A percentile compares a stretch with the other conserved stretches of the same genome.
Conservation (phyloP, 2,113 vertebrate species). For the Smithornis capensis region DNA sequence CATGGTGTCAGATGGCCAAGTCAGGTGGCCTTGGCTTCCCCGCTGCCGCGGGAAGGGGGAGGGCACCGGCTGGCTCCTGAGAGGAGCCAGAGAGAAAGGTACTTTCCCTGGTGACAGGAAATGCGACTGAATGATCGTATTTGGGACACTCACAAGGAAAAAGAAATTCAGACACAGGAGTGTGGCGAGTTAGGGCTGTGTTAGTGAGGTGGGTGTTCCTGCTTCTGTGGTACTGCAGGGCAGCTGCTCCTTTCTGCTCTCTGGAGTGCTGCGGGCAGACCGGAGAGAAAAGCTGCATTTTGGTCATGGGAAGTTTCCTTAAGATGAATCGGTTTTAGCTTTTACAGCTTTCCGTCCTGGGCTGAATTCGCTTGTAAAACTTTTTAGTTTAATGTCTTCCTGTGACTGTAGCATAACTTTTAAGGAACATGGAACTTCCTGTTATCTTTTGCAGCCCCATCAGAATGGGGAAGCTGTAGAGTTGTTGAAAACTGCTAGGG, state of each 20-base stretch:
- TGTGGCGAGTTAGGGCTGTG: neutral
- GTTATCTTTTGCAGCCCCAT: neutral
- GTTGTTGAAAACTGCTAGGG: neutral
- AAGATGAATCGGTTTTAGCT: neutral
- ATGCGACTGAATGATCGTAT: accelerated
- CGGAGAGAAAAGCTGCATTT: too few relatives aligned
- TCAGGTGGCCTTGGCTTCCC: too few relatives aligned
- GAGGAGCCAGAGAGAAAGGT: neutral
- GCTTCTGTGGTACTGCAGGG: too few relatives aligned
- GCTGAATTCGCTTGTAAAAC: neutral
- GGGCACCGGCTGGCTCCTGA: neutral
- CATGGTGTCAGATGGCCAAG: neutral
- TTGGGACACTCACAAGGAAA: accelerated
- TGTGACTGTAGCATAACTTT: neutral
- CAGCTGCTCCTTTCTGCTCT: neutral
- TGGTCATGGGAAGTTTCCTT: accelerated
- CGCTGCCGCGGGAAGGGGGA: neutral
- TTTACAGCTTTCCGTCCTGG: neutral
- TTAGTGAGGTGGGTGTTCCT: neutral
- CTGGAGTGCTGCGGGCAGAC: neutral
- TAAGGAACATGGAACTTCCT: neutral
- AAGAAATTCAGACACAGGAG: neutral
- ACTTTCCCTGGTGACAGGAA: neutral
- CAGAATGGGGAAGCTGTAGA: neutral
- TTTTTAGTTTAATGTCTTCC: neutral